Base-by-base conservation (phyloP, 2,113 vertebrate species). In the Eurystomus gularis region DNA sequence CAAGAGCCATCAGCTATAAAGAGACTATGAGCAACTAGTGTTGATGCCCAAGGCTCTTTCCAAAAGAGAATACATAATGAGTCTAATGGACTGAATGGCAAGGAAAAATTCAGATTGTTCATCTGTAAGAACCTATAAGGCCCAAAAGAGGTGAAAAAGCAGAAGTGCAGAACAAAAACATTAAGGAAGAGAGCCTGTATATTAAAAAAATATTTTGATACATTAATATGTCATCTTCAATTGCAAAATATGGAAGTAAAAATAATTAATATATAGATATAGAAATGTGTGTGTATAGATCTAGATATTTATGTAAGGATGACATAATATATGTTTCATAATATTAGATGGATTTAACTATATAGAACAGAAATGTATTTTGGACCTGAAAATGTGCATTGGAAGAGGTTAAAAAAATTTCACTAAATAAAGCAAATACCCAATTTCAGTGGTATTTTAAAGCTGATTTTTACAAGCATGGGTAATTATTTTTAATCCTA, bases 41-140 rank as follows among this genome's bases (percentile, higher is more conserved):
- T 78, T 95, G 95, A 94, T 88, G 88, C 94, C 76, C 42, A 88
- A 86, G 93, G 95, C 88, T 60, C 75, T 88, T 94, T 84, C 69
- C 58, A 83, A 91, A 87, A 75, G 23, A 33, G 64, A 92, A 86
- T 68, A 66, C 29, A 48, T 83, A 94, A 92, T 42, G 23, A 94
- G 16, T 60, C 51, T 81, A 95, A 88, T 64, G 55, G 83, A 58
- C 64, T 91, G 92, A 93, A 93, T 37, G 33, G 80, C 69, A 94
- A 84, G 51, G 28, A 81, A 86, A 84, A 95, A 54, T 28, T 91
- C 54, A 78, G 13, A 73, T 58, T 93, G 71, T 48, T 90, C 88
- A 80, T 88, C 62, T 85, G 40, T 21, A 82, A 78, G 79, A 62
- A 82, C 44, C 82, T 73, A 73, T 83, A 35, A 72, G 21, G 19